Conservation (phyloP, 2,888 invertebrate genomes). For the Eubasilissa splendida region DNA sequence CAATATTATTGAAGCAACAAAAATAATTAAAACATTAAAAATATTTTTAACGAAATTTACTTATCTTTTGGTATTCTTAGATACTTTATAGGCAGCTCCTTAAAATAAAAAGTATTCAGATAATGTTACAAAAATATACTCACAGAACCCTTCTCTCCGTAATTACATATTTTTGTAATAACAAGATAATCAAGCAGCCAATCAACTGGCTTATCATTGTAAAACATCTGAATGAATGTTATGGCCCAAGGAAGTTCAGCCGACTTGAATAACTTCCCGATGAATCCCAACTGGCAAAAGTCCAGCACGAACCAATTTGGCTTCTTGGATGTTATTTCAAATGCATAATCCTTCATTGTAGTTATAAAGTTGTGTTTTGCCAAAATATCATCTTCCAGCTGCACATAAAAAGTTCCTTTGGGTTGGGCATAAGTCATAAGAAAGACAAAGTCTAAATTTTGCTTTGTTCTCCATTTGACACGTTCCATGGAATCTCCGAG, state of each 20-base stretch:
- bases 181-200: conserved; percentile 95
- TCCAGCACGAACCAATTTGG: conserved; percentile 91
- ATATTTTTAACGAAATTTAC: neutral
- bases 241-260: conserved; percentile 89
- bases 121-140: conserved; percentile 62
- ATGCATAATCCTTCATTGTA: conserved; percentile 88
- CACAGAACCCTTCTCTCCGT: conserved; percentile 80
- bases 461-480: conserved; percentile 93
- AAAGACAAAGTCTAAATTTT: conserved; percentile 94
- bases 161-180: conserved; percentile 89
- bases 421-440: conserved; percentile 94
- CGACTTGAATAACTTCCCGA: conserved; percentile 94
- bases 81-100: neutral
- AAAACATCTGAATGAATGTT: conserved; percentile 95
- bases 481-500: conserved; percentile 90
- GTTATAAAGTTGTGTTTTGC: conserved; percentile 88
- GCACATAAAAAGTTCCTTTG: conserved; percentile 90
- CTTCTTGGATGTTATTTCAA: conserved; percentile 82
- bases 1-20: too few species aligned
- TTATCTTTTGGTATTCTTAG: neutral
- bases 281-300: conserved; percentile 95
- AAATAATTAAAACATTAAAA: neutral
- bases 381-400: conserved; percentile 95
- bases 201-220: conserved; percentile 96
- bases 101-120: neutral